A percentile compares a stretch with the other conserved stretches of the same genome.
Evolutionary conservation across 1,140 invertebrate genomes (phyloP).

Genomic region (Temnothorax longispinosus): DNA sequence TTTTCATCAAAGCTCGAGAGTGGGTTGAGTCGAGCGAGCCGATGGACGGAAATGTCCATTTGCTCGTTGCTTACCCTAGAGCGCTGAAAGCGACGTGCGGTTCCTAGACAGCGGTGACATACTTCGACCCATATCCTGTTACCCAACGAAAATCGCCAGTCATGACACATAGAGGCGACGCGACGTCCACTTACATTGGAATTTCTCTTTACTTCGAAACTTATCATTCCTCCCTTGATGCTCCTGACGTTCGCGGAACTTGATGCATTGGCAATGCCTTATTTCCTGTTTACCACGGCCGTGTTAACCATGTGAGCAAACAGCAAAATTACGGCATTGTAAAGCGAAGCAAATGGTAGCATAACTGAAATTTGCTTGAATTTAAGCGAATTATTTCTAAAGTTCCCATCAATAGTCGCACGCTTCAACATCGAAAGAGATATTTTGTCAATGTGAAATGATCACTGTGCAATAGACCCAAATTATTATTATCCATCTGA

Average conservation of each 20-base stretch:
- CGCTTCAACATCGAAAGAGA: background rate
- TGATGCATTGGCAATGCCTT: conserved; percentile 1
- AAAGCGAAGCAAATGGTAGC: background rate
- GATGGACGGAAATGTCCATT: conserved; percentile 42
- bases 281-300: conserved; percentile 13
- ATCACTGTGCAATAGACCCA: background rate
- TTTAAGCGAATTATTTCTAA: background rate
- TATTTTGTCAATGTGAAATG: background rate
- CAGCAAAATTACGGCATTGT: background rate
- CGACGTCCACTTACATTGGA: conserved; percentile 47
- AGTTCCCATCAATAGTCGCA: background rate
- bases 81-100: conserved; percentile 7
- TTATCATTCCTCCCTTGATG: conserved; percentile 35
- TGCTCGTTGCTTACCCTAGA: conserved; percentile 46
- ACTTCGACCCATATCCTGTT: conserved; percentile 29
- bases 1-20: conserved; percentile 12
- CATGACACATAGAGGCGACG: conserved; percentile 21
- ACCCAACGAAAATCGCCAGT: conserved; percentile 47
- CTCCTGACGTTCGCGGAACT: background rate
- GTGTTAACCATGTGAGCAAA: background rate
- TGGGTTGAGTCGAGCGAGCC: background rate
- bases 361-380: background rate
- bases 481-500: background rate
- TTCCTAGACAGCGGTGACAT: conserved; percentile 23
- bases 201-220: conserved; percentile 41